Conservation (phyloP, 2,113 vertebrate species). For the Muntiacus muntjak region DNA sequence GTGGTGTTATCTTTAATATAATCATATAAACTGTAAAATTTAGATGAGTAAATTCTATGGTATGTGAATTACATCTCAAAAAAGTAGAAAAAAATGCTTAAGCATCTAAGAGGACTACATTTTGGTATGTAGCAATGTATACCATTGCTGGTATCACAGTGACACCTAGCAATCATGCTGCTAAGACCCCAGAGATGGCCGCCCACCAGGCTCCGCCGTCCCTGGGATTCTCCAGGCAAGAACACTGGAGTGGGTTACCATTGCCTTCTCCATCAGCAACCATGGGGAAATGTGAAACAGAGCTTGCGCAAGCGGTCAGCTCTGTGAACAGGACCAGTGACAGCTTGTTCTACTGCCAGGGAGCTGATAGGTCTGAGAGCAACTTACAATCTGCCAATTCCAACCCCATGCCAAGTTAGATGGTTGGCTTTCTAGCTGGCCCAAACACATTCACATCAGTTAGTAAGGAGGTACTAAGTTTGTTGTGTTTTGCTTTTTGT, state of each 20-base stretch:
- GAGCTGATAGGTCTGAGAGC: neutral
- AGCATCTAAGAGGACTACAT: neutral
- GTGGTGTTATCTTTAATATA: neutral
- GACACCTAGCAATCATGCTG: neutral
- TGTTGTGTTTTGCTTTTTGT: slow-evolving; percentile 18
- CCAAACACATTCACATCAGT: neutral
- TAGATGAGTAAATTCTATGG: neutral
- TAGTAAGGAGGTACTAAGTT: neutral
- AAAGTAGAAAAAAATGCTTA: neutral
- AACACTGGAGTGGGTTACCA: too few species aligned
- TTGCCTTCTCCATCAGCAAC: neutral
- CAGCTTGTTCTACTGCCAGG: neutral
- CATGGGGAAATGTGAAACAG: neutral
- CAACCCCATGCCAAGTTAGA: neutral
- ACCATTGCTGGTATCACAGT: neutral
- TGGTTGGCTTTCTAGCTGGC: neutral
- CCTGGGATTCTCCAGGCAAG: too few species aligned
- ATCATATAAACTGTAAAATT: neutral
- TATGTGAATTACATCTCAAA: neutral
- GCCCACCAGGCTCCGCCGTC: too few species aligned
- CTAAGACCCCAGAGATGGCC: too few species aligned
- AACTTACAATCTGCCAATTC: neutral
- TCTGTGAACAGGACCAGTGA: neutral
- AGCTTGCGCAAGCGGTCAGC: neutral
- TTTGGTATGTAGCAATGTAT: neutral